Base-by-base conservation (phyloP, 2,888 invertebrate genomes). In the Parascotia fuliginaria region DNA sequence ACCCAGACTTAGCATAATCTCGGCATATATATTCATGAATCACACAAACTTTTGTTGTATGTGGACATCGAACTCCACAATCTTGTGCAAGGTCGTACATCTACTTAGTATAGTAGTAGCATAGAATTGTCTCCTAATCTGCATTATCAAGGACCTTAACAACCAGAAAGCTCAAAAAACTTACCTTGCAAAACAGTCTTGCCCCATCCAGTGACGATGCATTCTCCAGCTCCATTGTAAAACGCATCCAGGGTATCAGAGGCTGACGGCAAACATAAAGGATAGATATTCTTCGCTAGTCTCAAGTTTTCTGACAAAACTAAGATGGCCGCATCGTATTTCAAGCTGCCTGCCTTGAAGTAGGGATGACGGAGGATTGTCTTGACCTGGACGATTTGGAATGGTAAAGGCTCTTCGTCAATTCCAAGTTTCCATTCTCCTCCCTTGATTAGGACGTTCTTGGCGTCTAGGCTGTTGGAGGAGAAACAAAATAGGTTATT, bases 351-450 rank as follows among this genome's bases (percentile, higher is more conserved):
- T 0, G 93, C 78, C 54, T 93, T 90, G 87, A 95, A 97, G 42
- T 75, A 89, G 0, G 97, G 96, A 83, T 97, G 97, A 0, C 94
- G 80, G 0, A 95, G 92, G 46, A 97, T 95, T 2, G 93, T 93
- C 14, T 94, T 93, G 7, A 96, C 96, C 40, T 95, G 94, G 0
- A 95, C 93, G 45, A 96, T 95, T 81, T 97, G 96, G 94, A 95
- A 96, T 0, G 96, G 95, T 9, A 96, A 87, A 0, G 96, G 96
- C 67, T 97, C 96, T 42, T 95, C 96, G 60, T 96, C 96, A 65
- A 96, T 95, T 34, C 96, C 96, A 2, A 97, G 89, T 73, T 96
- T 96, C 96, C 96, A 97, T 93, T 96, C 96, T 0, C 97, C 97
- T 0, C 95, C 95, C 76, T 97, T 96, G 65, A 97, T 94, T 0